Conservation (phyloP, 92 coral and sea anemone species). For the Metridium senile region DNA sequence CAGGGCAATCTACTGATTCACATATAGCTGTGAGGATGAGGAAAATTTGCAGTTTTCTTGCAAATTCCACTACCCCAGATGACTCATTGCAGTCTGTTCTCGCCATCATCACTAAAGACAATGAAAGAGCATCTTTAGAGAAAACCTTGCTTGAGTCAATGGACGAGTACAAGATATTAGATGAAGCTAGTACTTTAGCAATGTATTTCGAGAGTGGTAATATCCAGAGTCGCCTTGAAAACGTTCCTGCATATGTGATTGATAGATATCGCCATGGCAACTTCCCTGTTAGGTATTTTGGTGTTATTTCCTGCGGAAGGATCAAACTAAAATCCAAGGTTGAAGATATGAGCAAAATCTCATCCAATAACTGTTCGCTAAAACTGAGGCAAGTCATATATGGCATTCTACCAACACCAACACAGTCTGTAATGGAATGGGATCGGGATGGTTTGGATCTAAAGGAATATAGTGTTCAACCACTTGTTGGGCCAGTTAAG, state of each 20-base stretch:
- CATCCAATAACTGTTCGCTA: constrained; percentile 60
- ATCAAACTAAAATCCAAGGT: constrained; percentile 56
- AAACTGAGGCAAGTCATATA: constrained; percentile 61
- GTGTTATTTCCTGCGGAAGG: constrained; percentile 49
- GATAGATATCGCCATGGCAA: constrained; percentile 59
- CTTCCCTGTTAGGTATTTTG: constrained; percentile 53
- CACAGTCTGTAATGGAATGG: constrained; percentile 50
- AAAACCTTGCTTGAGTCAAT: constrained; percentile 61
- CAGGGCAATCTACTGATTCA: constrained; percentile 4
- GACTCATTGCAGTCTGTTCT: constrained; percentile 57
- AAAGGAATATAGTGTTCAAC: constrained; percentile 22
- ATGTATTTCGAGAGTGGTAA: constrained; percentile 43
- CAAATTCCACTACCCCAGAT: constrained; percentile 27
- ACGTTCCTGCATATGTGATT: constrained; percentile 64
- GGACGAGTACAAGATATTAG: constrained; percentile 58
- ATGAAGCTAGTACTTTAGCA: constrained; percentile 35
- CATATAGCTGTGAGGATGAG: constrained; percentile 33
- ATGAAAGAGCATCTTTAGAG: constrained; percentile 7
- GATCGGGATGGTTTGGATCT: constrained; percentile 51
- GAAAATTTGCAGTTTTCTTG: constrained; percentile 58
- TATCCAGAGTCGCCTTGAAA: constrained; percentile 37
- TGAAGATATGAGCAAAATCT: constrained; percentile 58
- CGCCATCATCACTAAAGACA: constrained; percentile 7
- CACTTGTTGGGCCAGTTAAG: neutral
- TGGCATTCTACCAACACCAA: constrained; percentile 32